Evolutionary conservation across 2,888 invertebrate genomes (phyloP).

Genomic region (Sepioteuthis lessoniana): DNA sequence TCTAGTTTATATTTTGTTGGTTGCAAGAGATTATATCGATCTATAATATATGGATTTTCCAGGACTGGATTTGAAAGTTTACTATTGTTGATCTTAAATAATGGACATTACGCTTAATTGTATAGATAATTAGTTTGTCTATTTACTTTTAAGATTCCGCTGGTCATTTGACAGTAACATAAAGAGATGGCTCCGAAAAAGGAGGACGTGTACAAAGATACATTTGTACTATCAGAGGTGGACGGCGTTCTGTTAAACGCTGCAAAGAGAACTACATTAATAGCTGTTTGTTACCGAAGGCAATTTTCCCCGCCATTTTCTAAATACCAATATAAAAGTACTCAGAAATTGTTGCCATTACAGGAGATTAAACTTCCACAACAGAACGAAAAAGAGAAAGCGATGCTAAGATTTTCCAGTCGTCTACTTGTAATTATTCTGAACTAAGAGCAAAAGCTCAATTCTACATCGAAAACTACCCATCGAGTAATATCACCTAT

Average conservation of each 20-base stretch:
- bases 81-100: too few relatives aligned
- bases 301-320: neutral
- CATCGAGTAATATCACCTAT: too few relatives aligned
- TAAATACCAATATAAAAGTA: neutral
- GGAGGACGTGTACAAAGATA: neutral
- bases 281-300: neutral
- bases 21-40: too few relatives aligned
- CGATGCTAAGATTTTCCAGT: neutral
- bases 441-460: too few relatives aligned
- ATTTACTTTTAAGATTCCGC: neutral
- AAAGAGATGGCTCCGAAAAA: too few relatives aligned
- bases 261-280: neutral
- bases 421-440: neutral
- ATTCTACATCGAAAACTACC: too few relatives aligned
- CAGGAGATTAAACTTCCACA: neutral
- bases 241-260: neutral
- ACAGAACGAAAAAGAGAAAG: neutral
- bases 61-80: too few relatives aligned
- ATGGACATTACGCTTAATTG: too few relatives aligned
- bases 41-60: too few relatives aligned
- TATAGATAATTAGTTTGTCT: neutral
- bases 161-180: neutral
- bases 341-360: neutral
- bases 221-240: neutral
- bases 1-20: too few relatives aligned